Evolutionary conservation across 2,797 vertebrate genomes (phyloP).

Genomic region (Mergus octosetaceus): DNA sequence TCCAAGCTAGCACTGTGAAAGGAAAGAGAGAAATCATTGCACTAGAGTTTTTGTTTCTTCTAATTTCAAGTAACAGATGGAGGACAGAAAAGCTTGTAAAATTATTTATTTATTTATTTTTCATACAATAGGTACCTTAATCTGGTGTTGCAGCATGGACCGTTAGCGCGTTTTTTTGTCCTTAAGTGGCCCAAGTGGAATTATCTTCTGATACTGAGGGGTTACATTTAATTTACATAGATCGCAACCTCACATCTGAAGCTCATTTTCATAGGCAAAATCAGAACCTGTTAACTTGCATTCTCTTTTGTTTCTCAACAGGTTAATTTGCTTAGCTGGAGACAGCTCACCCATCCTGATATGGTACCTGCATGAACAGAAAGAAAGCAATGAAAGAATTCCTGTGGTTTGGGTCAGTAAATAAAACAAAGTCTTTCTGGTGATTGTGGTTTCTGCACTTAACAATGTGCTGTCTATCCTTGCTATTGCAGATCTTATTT

Average conservation of each 20-base stretch:
- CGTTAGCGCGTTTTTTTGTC: background rate
- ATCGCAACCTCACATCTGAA: background rate
- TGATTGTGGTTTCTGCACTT: slow-evolving; percentile 2
- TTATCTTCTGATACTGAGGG: background rate
- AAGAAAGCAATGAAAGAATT: slow-evolving; percentile 49
- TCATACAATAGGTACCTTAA: slow-evolving; percentile 17
- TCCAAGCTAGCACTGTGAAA: slow-evolving; percentile 14
- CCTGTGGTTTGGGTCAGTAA: slow-evolving; percentile 47
- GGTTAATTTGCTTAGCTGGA: slow-evolving; percentile 51
- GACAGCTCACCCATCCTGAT: background rate
- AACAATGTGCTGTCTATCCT: slow-evolving; percentile 22
- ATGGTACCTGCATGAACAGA: background rate
- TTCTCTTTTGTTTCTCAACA: slow-evolving; percentile 36
- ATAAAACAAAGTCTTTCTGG: slow-evolving; percentile 42
- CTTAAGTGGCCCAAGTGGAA: background rate
- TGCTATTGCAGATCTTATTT: background rate
- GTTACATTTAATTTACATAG: background rate
- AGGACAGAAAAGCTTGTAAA: slow-evolving; percentile 20
- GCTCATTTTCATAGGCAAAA: background rate
- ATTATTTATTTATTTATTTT: slow-evolving; percentile 35
- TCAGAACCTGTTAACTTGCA: background rate
- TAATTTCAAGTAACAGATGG: slow-evolving; percentile 38
- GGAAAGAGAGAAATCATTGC: slow-evolving; percentile 1
- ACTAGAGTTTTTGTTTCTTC: slow-evolving; percentile 40
- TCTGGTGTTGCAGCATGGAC: background rate